A percentile compares a stretch with the other conserved stretches of the same genome.
phyloP scores from a whole-genome alignment of 1,140 invertebrate species.

The Cydia pomonella region DNA sequence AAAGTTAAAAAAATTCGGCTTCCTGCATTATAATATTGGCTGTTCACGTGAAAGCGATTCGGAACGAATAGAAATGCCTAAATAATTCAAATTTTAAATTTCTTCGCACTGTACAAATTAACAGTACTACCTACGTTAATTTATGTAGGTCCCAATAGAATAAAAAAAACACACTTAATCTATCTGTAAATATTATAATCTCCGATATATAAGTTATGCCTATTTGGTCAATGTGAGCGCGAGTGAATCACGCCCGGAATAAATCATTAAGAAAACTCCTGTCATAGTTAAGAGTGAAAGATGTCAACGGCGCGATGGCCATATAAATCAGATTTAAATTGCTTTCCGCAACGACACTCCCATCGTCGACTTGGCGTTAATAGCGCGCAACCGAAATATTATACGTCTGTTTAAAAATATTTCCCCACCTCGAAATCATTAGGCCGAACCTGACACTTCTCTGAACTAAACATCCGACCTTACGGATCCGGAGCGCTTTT shows the following conservation, averaged over 20 bases:
- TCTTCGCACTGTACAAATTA: no score
- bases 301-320: conserved; percentile 61
- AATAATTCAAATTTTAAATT: no score
- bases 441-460: neutral
- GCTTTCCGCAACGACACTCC: conserved; percentile 73
- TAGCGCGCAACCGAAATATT: conserved; percentile 72
- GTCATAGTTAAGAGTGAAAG: conserved; percentile 69
- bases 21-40: no score
- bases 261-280: conserved; percentile 67
- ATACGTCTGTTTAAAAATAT: conserved; percentile 64
- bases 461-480: neutral
- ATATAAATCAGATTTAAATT: conserved; percentile 74
- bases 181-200: neutral
- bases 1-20: no score
- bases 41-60: no score
- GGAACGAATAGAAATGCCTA: no score
- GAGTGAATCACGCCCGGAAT: conserved; percentile 52
- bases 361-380: conserved; percentile 70
- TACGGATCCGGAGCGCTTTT: conserved; percentile 44
- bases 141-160: no score
- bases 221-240: conserved; percentile 53
- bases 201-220: conserved; percentile 3
- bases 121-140: no score
- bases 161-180: no score
- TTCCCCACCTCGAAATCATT: conserved; percentile 33